Evolutionary conservation across 2,888 invertebrate genomes (phyloP).

Genomic region (Oeneis ivallda): DNA sequence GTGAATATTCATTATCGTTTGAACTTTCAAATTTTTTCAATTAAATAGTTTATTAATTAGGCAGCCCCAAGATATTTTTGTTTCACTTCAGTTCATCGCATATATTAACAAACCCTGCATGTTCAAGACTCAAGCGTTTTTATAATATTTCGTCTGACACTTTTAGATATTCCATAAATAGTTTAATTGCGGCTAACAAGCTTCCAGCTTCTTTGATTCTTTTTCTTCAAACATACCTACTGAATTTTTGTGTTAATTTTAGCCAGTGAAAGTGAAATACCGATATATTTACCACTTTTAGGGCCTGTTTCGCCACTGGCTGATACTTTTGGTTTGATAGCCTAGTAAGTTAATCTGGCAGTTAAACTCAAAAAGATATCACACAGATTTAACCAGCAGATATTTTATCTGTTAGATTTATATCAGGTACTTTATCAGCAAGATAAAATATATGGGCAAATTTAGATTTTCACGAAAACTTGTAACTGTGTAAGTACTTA

Average conservation of each 20-base stretch:
- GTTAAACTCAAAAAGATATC: no score
- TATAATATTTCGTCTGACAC: constrained; percentile 12
- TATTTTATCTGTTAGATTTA: no score
- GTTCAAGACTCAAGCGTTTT: not conserved
- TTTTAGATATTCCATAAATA: constrained; percentile 18
- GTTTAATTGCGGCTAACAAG: constrained; percentile 11
- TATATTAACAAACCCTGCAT: not conserved
- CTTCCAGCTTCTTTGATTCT: constrained; percentile 9
- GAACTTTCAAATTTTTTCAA: no score
- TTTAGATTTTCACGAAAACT: no score
- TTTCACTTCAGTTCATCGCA: not conserved
- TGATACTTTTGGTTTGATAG: no score
- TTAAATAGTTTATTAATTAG: not conserved
- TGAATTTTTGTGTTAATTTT: constrained; percentile 4
- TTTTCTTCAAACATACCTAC: not conserved
- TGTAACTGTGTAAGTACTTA: no score
- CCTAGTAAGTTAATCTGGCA: no score
- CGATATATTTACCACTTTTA: not conserved
- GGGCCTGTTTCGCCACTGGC: no score
- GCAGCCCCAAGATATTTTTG: not conserved
- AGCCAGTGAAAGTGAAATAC: not conserved
- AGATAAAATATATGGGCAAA: no score
- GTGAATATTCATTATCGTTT: no score
- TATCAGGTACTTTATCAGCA: no score
- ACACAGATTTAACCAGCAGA: no score